These are phyloP conservation scores for Saguinus imperator DNA, from an alignment of 2,113 vertebrate species.

Conservation along the genomic window DNA sequence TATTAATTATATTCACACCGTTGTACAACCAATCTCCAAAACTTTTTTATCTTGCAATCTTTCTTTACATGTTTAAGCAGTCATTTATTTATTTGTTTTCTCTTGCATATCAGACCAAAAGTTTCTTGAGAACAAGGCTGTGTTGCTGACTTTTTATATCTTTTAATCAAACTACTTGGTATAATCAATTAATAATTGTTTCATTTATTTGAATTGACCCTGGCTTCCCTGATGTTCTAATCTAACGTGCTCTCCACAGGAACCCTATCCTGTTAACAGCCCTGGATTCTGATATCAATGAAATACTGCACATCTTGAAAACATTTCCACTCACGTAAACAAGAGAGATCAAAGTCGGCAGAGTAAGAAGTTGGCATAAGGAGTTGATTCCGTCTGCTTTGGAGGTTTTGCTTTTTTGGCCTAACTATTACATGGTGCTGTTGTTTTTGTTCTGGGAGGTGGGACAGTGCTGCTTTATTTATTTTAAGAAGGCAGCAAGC, in stretches of 20 bases:
- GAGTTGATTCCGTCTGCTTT: background rate
- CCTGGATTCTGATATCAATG: background rate
- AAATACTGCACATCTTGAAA: constrained; percentile 38
- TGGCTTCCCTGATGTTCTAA: background rate
- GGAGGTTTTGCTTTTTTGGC: constrained; percentile 39
- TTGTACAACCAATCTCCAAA: background rate
- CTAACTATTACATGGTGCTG: background rate
- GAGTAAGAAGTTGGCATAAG: background rate
- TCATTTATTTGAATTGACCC: background rate
- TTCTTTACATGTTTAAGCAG: background rate
- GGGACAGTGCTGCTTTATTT: constrained; percentile 49
- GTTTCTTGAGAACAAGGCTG: background rate
- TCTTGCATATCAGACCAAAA: background rate
- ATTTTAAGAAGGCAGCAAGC: constrained; percentile 64
- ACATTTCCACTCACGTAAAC: constrained; percentile 47
- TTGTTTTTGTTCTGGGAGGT: constrained; percentile 57
- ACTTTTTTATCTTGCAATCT: background rate
- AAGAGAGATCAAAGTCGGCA: background rate
- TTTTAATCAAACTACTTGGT: background rate
- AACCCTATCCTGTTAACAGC: background rate
- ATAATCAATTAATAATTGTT: background rate
- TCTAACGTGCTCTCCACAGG: background rate
- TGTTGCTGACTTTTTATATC: background rate
- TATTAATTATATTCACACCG: background rate
- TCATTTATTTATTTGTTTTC: background rate